Conservation (phyloP, 2,888 invertebrate genomes). For the Tryphoninae sp. region DNA sequence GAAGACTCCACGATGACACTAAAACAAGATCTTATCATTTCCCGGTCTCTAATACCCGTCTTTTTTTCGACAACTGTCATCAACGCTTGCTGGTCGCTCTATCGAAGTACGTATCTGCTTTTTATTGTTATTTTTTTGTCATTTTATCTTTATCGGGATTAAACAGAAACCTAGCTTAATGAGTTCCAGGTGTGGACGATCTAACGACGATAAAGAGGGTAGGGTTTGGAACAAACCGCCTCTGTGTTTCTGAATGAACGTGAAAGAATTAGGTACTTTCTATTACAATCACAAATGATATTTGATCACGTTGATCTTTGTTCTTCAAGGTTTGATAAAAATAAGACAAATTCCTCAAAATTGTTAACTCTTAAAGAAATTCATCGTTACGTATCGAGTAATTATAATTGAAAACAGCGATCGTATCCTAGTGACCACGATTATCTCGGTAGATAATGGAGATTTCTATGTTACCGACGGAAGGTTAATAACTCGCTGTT, state of each 20-base stretch:
- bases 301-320: no score
- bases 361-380: no score
- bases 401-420: not conserved
- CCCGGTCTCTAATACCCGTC: constrained; percentile 16
- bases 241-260: not conserved
- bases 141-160: not conserved
- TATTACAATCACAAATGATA: not conserved
- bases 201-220: not conserved
- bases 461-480: not conserved
- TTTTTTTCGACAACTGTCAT: not conserved
- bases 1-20: not conserved
- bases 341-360: no score
- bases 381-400: no score
- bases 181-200: constrained; percentile 10
- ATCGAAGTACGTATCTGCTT: not conserved
- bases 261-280: not conserved
- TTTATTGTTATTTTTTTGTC: not conserved
- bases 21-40: constrained; percentile 4
- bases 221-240: not conserved
- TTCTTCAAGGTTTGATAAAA: no score
- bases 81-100: not conserved
- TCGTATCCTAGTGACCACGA: not conserved
- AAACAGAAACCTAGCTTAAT: not conserved
- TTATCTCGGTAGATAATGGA: not conserved
- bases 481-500: not conserved